A percentile compares a stretch with the other conserved stretches of the same genome.
Conservation (phyloP, 2,113 vertebrate species). For the Cairina moschata region DNA sequence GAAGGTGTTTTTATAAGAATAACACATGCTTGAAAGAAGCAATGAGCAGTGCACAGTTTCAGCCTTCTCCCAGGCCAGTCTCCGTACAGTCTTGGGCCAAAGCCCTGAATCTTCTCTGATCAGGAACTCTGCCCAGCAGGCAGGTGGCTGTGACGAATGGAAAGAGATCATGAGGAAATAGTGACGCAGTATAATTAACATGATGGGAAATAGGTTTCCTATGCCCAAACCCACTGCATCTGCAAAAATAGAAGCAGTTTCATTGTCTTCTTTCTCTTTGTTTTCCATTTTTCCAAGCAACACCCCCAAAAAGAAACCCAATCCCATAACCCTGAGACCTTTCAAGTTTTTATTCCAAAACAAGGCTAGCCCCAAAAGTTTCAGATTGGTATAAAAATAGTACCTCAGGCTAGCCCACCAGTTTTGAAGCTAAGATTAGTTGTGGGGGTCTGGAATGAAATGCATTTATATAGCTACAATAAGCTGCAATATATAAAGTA, state of each 20-base stretch:
- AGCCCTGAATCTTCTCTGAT: not conserved
- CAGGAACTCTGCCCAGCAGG: not conserved
- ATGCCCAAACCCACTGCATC: not conserved
- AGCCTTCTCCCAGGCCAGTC: too few relatives aligned
- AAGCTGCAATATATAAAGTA: not conserved
- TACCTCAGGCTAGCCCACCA: not conserved
- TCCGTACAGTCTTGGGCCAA: too few relatives aligned
- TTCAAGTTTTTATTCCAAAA: not conserved
- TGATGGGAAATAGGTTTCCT: not conserved
- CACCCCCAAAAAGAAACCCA: not conserved
- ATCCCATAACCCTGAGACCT: not conserved
- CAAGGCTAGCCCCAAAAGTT: not conserved
- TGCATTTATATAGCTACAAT: not conserved
- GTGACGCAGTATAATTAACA: not conserved
- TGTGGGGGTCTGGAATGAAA: not conserved
- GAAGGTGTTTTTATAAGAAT: not conserved
- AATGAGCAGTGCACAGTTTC: not conserved
- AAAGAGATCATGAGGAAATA: fast-evolving
- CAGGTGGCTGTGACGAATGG: fast-evolving
- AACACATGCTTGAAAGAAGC: not conserved
- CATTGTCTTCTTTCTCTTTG: not conserved
- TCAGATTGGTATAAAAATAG: not conserved
- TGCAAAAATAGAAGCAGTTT: not conserved
- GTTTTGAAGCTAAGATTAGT: not conserved
- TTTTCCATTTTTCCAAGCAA: not conserved